These are phyloP conservation scores for Falco concolor DNA, from an alignment of 2,797 vertebrate genomes.

Conservation along the genomic window DNA sequence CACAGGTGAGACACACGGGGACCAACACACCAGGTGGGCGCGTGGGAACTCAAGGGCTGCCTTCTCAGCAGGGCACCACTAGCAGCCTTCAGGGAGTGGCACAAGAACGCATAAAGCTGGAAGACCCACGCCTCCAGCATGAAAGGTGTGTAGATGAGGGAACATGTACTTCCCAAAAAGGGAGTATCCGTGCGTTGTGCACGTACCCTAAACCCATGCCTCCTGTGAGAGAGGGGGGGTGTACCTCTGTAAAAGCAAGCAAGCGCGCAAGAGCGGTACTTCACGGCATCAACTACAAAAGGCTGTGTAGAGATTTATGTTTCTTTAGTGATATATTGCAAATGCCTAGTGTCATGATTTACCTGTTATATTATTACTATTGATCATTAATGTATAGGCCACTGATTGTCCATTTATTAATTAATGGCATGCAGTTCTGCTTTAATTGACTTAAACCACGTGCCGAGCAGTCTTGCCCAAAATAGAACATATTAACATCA, in stretches of 20 bases:
- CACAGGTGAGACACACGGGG: neutral
- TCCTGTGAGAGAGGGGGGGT: neutral
- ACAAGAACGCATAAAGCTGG: neutral
- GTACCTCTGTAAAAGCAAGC: neutral
- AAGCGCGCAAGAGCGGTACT: neutral
- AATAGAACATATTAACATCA: neutral
- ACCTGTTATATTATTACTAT: neutral
- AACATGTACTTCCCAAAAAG: neutral
- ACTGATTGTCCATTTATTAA: neutral
- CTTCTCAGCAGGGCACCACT: neutral
- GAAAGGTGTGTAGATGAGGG: too few relatives aligned
- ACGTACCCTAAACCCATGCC: too few relatives aligned
- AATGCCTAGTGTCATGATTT: neutral
- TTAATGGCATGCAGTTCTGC: neutral
- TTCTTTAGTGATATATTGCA: neutral
- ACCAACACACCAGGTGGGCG: neutral
- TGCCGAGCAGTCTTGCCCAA: neutral
- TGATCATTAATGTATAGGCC: neutral
- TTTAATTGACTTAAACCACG: neutral
- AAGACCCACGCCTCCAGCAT: neutral
- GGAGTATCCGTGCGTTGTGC: neutral
- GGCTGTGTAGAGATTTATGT: neutral
- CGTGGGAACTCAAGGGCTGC: neutral
- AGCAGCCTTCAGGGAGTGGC: neutral
- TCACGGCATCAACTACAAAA: neutral